Percentiles rank a stretch among this genome's conserved stretches.
Evolutionary conservation across 2,797 vertebrate species (phyloP).

Genomic region (Hoplostethus atlanticus): DNA sequence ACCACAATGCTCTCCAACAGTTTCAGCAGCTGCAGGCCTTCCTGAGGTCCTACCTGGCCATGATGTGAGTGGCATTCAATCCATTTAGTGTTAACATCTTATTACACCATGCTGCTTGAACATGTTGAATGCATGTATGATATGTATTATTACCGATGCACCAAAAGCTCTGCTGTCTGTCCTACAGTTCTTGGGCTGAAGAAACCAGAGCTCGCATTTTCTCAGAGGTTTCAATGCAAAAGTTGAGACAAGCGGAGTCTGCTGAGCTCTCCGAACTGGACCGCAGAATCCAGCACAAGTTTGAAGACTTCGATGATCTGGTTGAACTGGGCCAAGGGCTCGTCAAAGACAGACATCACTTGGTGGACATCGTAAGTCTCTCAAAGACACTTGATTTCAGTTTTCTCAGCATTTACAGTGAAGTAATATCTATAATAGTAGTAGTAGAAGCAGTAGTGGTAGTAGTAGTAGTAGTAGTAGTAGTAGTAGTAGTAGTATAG

Average conservation of each 20-base stretch:
- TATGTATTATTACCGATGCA: too few relatives aligned
- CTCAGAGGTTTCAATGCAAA: constrained; percentile 58
- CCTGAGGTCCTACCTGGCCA: constrained; percentile 81
- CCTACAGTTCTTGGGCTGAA: constrained; percentile 82
- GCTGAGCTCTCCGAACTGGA: constrained; percentile 69
- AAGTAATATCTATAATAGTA: too few relatives aligned
- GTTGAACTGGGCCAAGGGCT: constrained; percentile 74
- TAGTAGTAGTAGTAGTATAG: too few relatives aligned
- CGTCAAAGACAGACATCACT: constrained; percentile 75
- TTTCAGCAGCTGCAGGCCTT: constrained; percentile 72
- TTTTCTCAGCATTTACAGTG: neutral
- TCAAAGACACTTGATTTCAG: neutral
- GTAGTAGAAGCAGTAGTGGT: too few relatives aligned
- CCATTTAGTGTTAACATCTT: too few relatives aligned
- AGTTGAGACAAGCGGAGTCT: constrained; percentile 6
- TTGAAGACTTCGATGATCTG: constrained; percentile 78
- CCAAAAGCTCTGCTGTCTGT: neutral
- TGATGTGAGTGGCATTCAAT: constrained; percentile 79
- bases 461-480: too few relatives aligned
- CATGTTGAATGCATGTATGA: too few relatives aligned
- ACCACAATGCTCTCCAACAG: constrained; percentile 58
- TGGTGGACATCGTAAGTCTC: constrained; percentile 68
- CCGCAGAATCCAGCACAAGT: constrained; percentile 75
- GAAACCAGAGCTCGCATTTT: constrained; percentile 80
- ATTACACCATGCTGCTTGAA: too few relatives aligned